Evolutionary conservation across 53 echinoderm and acorn worm genomes (phyloP), one percentile per base, ranked within the genome.

Genomic region (Echinarachnius parma): DNA sequence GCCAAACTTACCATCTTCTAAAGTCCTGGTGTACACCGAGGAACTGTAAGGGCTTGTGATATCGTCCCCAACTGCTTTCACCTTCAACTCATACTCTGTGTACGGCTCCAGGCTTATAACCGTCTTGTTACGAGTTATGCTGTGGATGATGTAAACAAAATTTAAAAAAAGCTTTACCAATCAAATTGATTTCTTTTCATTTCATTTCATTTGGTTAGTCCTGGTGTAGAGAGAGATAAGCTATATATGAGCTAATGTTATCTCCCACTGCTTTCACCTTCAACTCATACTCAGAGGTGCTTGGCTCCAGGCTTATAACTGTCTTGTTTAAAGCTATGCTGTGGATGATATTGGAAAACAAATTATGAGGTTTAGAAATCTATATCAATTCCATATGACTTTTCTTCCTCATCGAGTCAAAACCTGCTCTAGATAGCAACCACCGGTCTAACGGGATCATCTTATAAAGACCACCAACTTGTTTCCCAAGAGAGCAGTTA

Each of bases 201-300:
- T 45, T 45, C n/a, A 15, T 45, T 4, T 4, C 5, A 2, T n/a
- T 45, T 45, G 2, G n/a, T n/a, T n/a, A 10, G 80, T 80, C 21
- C 47, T 52, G 59, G 28, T 60, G 42, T 46, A 80, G 16, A 75
- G 60, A 29, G 46, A 11, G 13, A 29, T 16, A 67, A 77, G 76
- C 59, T 50, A 75, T 0, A 23, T 34, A 19, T 80, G 75, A 8
- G 29, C n/a, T 50, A 52, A 75, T 46, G 18, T 71, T 62, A 23
- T 48, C 20, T 27, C 72, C 78, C 19, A 46, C 21, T 5, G 81
- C 76, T 34, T 78, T 81, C 66, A 85, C 85, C 27, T 47, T 74
- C 56, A 81, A 49, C 27, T 28, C 67, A 35, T 79, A 92, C 76
- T 70, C 61, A 20, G n/a, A n/a, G n/a, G 93, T 93, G 47, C 63